A percentile compares a stretch with the other conserved stretches of the same genome.
Conservation (phyloP, 2,888 invertebrate species). For the Sinohyriopsis cumingii region DNA sequence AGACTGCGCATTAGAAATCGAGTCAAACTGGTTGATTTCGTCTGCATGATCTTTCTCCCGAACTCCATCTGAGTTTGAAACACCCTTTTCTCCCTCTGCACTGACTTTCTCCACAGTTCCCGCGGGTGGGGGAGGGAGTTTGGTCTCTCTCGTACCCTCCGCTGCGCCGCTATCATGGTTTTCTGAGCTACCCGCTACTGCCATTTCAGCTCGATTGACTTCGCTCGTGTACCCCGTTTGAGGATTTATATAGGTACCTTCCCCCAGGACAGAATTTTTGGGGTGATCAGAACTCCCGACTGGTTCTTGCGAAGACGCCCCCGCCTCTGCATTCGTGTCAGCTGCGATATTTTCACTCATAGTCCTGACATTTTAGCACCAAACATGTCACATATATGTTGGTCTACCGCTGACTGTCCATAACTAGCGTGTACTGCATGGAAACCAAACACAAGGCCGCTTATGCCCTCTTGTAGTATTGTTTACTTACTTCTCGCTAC, state of each 20-base stretch:
- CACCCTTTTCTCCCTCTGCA: slow-evolving; percentile 1
- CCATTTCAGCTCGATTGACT: slow-evolving; percentile 11
- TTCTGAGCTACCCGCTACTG: slow-evolving; percentile 2
- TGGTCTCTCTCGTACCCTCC: slow-evolving; percentile 1
- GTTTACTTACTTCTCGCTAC: too few species aligned
- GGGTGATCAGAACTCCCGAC: not conserved
- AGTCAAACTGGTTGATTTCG: slow-evolving; percentile 55
- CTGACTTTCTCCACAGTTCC: not conserved
- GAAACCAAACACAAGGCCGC: slow-evolving; percentile 56
- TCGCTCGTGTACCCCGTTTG: slow-evolving; percentile 4
- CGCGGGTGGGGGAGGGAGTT: not conserved
- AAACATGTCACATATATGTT: too few species aligned
- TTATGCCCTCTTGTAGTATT: slow-evolving; percentile 10
- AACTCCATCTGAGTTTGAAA: slow-evolving; percentile 1
- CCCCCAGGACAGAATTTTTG: not conserved
- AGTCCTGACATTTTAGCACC: too few species aligned
- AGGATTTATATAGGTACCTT: not conserved
- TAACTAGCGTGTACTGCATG: slow-evolving; percentile 23
- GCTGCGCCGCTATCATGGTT: slow-evolving; percentile 11
- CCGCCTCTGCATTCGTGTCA: too few species aligned
- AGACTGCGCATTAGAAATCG: slow-evolving; percentile 51
- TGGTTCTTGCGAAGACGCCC: not conserved
- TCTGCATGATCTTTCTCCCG: slow-evolving; percentile 15
- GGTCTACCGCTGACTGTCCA: too few species aligned
- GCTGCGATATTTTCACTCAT: too few species aligned